A percentile compares a stretch with the other conserved stretches of the same genome.
Evolutionary conservation across 2,888 invertebrate genomes (phyloP).

Genomic region (Nemurella pictetii): DNA sequence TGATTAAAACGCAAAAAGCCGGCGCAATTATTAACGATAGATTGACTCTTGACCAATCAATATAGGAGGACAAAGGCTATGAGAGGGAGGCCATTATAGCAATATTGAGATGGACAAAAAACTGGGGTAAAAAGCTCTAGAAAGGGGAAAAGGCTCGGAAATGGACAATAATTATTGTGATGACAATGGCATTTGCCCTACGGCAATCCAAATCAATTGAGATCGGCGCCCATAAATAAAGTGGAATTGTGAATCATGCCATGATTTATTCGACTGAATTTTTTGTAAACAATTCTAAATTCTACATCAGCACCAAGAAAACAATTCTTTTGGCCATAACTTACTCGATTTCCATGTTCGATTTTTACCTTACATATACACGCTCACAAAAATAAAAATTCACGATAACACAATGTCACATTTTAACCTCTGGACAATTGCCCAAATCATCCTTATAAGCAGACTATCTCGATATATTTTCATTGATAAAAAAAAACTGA

Average conservation of each 20-base stretch:
- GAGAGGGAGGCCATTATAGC: neutral
- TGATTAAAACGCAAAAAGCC: neutral
- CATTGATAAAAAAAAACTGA: too few species aligned
- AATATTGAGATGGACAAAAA: conserved; percentile 19
- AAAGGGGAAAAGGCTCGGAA: conserved; percentile 16
- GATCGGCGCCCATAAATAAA: neutral
- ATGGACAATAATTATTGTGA: conserved; percentile 12
- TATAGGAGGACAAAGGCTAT: neutral
- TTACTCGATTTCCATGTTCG: neutral
- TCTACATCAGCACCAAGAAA: neutral
- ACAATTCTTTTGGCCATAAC: neutral
- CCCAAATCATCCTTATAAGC: neutral
- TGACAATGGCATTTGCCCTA: neutral
- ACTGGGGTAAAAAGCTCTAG: neutral
- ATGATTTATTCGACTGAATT: neutral
- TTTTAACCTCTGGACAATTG: neutral
- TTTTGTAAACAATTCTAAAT: neutral
- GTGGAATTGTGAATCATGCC: neutral
- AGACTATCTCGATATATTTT: too few species aligned
- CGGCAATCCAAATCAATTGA: neutral
- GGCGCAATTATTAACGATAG: neutral
- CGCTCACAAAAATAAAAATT: neutral
- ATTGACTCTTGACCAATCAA: conserved; percentile 21
- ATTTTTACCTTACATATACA: neutral
- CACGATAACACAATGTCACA: neutral